Percentiles rank a stretch among this genome's conserved stretches.
Conservation (phyloP, 2,797 vertebrate genomes). For the Sciurus carolinensis region DNA sequence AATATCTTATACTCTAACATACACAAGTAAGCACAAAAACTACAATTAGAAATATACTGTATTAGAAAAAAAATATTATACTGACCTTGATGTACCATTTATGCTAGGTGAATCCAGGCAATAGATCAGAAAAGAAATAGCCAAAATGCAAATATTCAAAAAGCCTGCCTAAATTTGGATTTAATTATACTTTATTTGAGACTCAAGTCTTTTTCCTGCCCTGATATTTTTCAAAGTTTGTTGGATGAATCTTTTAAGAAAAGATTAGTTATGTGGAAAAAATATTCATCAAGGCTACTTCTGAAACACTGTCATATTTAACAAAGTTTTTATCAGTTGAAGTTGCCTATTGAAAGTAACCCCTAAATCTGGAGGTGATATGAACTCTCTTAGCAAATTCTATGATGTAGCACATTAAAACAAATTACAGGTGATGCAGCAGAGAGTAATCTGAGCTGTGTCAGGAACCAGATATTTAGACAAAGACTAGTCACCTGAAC, state of each 20-base stretch:
- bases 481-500: not conserved
- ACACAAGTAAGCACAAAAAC: not conserved
- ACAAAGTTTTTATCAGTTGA: constrained; percentile 62
- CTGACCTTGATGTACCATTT: not conserved
- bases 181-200: constrained; percentile 82
- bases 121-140: not conserved
- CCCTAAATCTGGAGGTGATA: constrained; percentile 55
- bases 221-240: constrained; percentile 75
- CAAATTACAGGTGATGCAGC: not conserved
- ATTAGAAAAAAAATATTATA: not conserved
- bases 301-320: constrained; percentile 79
- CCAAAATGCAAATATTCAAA: constrained; percentile 67
- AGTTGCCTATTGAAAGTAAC: constrained; percentile 58
- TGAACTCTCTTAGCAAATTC: not conserved
- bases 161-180: constrained; percentile 75
- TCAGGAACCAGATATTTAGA: not conserved
- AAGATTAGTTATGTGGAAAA: constrained; percentile 84
- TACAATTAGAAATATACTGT: not conserved
- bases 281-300: constrained; percentile 83
- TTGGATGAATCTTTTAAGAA: constrained; percentile 85
- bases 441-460: not conserved
- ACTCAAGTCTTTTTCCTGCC: constrained; percentile 73
- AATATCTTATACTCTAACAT: not conserved
- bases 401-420: not conserved
- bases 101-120: not conserved